These are phyloP conservation scores for Recurvirostra avosetta DNA, from an alignment of 2,113 vertebrate species.

Conservation along the genomic window DNA sequence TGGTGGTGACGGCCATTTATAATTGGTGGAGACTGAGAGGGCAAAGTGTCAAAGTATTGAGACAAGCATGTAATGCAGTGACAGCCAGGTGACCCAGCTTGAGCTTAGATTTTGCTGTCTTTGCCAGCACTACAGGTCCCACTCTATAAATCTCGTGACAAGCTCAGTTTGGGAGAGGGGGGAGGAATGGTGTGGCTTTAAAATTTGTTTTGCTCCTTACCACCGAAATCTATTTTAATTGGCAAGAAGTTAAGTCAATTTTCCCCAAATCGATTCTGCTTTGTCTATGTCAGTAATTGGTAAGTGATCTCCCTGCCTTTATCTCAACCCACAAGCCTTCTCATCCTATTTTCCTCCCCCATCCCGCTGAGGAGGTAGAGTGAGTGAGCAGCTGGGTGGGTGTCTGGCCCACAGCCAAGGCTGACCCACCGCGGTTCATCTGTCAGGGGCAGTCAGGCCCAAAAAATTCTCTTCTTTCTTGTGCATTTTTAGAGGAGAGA, in stretches of 20 bases:
- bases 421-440: not conserved
- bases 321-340: not conserved
- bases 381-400: not conserved
- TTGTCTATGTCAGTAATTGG: not conserved
- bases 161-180: not conserved
- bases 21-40: not conserved
- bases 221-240: not conserved
- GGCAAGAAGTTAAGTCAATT: not conserved
- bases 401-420: not conserved
- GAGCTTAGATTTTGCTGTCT: not conserved
- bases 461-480: not conserved
- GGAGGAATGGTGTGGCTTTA: not conserved
- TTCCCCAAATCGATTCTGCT: not conserved
- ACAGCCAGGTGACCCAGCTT: not conserved
- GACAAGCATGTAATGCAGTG: not conserved
- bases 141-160: not conserved
- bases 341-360: not conserved
- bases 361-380: not conserved
- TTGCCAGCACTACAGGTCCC: not conserved
- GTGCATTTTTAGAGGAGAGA: not conserved
- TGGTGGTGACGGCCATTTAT: not conserved
- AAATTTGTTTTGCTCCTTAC: not conserved
- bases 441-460: not conserved
- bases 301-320: not conserved
- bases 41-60: not conserved